A percentile compares a stretch with the other conserved stretches of the same genome.
Conservation (phyloP, 2,797 vertebrate genomes). For the Onychomys torridus region DNA sequence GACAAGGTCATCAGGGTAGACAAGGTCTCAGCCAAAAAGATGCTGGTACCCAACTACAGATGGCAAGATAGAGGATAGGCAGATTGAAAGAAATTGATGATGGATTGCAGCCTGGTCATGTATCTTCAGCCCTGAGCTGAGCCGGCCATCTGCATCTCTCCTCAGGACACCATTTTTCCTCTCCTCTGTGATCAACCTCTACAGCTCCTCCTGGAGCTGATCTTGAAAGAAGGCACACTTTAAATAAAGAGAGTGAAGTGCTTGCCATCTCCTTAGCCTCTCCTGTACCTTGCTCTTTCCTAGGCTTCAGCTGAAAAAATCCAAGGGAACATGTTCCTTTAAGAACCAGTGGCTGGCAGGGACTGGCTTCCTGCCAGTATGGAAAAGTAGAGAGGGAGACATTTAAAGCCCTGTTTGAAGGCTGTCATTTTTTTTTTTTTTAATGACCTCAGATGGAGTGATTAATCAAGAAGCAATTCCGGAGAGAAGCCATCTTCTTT, state of each 20-base stretch:
- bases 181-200: background rate
- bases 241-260: background rate
- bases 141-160: background rate
- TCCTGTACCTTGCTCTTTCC: background rate
- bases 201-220: background rate
- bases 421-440: slow-evolving; percentile 80
- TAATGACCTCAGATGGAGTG: slow-evolving; percentile 72
- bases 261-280: too few relatives aligned
- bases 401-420: slow-evolving; percentile 83
- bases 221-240: background rate
- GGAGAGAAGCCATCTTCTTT: slow-evolving; percentile 78
- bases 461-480: slow-evolving; percentile 82
- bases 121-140: background rate
- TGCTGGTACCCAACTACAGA: background rate
- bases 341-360: slow-evolving; percentile 65
- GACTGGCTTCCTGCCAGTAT: slow-evolving; percentile 79
- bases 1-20: background rate
- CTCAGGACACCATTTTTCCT: background rate
- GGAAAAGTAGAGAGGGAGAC: slow-evolving; percentile 76
- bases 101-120: background rate
- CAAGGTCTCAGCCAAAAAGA: background rate
- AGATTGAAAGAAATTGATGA: background rate
- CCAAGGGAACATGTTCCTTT: slow-evolving; percentile 60
- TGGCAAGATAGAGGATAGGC: background rate
- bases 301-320: background rate